Conservation (phyloP, 2,113 vertebrate genomes). For the rat (Rattus norvegicus) region DNA sequence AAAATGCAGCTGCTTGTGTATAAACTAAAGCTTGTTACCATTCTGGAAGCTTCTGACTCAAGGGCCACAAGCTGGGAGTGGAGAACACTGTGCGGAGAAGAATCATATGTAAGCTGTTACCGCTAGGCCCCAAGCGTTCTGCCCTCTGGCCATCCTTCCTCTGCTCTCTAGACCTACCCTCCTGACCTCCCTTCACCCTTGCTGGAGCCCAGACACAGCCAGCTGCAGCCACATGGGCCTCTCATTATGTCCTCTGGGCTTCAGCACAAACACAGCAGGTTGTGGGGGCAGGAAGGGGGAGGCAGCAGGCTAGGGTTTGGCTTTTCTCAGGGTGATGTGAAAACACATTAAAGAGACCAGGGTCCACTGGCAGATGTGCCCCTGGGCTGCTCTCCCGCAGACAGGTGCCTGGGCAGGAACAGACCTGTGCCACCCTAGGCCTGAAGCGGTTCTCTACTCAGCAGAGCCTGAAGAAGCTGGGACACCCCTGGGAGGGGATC, state of each 20-base stretch:
- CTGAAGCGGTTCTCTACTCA: too few relatives aligned
- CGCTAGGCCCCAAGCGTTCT: neutral
- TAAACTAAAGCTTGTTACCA: constrained; percentile 60
- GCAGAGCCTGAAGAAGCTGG: neutral
- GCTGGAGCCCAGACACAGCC: constrained; percentile 28
- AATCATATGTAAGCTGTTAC: constrained; percentile 18
- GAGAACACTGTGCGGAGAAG: neutral
- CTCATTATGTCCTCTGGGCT: neutral
- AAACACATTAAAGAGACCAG: neutral
- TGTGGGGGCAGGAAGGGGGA: neutral
- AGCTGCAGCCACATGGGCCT: constrained; percentile 31
- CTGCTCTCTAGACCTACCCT: neutral
- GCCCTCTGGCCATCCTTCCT: neutral
- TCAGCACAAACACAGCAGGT: constrained; percentile 33
- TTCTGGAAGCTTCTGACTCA: constrained; percentile 23
- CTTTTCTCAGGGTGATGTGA: neutral
- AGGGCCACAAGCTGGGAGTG: constrained; percentile 29
- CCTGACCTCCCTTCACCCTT: neutral
- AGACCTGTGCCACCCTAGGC: neutral
- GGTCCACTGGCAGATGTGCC: neutral
- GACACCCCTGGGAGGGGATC: neutral
- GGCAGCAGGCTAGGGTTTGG: neutral
- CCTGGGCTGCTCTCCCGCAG: neutral
- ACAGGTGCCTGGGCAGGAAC: too few relatives aligned
- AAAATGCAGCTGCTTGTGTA: constrained; percentile 69